Conservation (phyloP, 2,888 invertebrate species). For the Scaptodrosophila latifasciaeformis region DNA sequence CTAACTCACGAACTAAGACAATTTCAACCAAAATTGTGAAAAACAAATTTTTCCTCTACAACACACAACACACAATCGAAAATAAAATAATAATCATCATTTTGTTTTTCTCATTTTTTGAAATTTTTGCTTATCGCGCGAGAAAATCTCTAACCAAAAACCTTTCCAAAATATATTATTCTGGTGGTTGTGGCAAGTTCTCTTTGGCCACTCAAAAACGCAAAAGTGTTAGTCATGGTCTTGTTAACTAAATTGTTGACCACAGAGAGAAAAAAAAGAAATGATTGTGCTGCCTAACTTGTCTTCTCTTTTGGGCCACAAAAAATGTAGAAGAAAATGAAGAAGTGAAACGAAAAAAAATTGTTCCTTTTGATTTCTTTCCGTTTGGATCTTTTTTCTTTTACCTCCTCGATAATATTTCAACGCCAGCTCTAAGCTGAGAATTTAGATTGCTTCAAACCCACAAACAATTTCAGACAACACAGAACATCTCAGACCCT, state of each 20-base stretch:
- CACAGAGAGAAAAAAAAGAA: conserved; percentile 33
- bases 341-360: no score
- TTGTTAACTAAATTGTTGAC: conserved; percentile 66
- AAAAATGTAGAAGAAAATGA: no score
- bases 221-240: conserved; percentile 68
- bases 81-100: conserved; percentile 22
- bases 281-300: no score
- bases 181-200: conserved; percentile 10
- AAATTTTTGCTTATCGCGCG: conserved; percentile 62
- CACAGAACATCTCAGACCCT: conserved; percentile 40
- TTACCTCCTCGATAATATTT: conserved; percentile 41
- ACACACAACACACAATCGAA: conserved; percentile 17
- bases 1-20: conserved; percentile 24
- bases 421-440: conserved; percentile 24
- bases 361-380: not conserved
- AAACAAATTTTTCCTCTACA: conserved; percentile 1
- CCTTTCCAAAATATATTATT: no score
- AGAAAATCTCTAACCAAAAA: conserved; percentile 53
- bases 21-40: conserved; percentile 29
- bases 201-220: conserved; percentile 39
- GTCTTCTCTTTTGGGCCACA: no score
- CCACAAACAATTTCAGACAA: conserved; percentile 3
- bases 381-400: not conserved
- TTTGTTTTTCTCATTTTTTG: conserved; percentile 22
- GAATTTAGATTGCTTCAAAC: conserved; percentile 13